These are phyloP conservation scores for Clamator glandarius DNA, from an alignment of 2,797 vertebrate species.

Conservation along the genomic window DNA sequence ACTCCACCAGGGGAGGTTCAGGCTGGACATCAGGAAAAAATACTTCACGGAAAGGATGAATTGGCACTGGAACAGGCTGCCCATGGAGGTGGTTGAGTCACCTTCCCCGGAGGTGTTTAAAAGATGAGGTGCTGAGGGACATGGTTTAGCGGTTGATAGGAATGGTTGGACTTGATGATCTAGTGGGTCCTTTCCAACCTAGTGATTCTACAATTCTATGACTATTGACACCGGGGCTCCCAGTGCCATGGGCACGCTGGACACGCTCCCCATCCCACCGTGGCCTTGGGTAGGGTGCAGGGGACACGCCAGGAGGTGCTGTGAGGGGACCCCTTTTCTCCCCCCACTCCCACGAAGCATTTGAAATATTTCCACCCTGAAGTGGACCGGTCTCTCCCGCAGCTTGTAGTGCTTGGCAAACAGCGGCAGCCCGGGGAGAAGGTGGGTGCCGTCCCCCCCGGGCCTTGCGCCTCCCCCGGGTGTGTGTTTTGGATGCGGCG, in stretches of 20 bases:
- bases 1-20: no score
- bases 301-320: background rate
- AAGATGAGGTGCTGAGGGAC: no score
- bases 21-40: no score
- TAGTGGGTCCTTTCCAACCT: no score
- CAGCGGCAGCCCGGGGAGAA: conserved; percentile 4
- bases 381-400: conserved; percentile 25
- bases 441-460: conserved; percentile 28
- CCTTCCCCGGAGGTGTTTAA: no score
- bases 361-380: conserved; percentile 35
- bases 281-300: background rate
- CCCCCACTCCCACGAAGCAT: background rate
- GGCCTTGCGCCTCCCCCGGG: conserved; percentile 50
- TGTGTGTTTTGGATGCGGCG: conserved; percentile 73
- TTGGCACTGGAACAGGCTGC: no score
- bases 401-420: conserved; percentile 52
- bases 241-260: no score
- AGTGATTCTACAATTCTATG: no score
- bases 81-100: no score
- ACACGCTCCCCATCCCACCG: background rate
- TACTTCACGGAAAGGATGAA: no score
- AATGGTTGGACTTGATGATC: no score
- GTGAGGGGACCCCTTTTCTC: background rate
- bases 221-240: background rate
- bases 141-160: no score